Conservation (phyloP, 2,113 vertebrate genomes). For the Perca flavescens region DNA sequence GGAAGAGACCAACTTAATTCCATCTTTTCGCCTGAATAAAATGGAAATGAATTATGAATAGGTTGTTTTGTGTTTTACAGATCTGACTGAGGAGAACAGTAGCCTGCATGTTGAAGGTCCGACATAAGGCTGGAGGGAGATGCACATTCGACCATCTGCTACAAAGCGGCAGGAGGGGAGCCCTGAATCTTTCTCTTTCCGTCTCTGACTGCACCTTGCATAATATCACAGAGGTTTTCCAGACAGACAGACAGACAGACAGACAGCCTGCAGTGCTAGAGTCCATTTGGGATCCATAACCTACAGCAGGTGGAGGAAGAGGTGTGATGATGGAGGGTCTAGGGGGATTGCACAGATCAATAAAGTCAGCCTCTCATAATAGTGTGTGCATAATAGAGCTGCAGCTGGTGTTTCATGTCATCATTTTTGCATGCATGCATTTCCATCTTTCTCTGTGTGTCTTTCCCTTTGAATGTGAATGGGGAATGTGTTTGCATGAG, state of each 20-base stretch:
- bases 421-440: conserved; percentile 11
- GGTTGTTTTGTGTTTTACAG: background rate
- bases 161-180: conserved; percentile 68
- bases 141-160: conserved; percentile 71
- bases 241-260: conserved; percentile 40
- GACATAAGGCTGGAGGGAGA: conserved; percentile 53
- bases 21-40: background rate
- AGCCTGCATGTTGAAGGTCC: conserved; percentile 7
- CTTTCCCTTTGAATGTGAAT: conserved; percentile 2
- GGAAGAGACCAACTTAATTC: background rate
- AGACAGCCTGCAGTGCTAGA: conserved; percentile 44
- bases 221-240: conserved; percentile 26
- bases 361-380: conserved; percentile 4
- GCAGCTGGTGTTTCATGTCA: conserved; percentile 49
- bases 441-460: background rate
- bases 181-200: conserved; percentile 23
- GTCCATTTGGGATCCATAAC: conserved; percentile 25
- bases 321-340: conserved; percentile 35
- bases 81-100: background rate
- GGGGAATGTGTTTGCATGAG: conserved; percentile 66
- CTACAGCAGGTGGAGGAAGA: conserved; percentile 33
- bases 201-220: conserved; percentile 37
- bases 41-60: background rate
- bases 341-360: conserved; percentile 47
- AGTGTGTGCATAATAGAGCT: background rate